Percentiles rank a stretch among this genome's conserved stretches.
phyloP scores from a whole-genome alignment of 2,113 vertebrate species.

The Bos taurus region ARS-UCD2.0 NC_037331.1:103111501-103112000 shows the following conservation, averaged over 20 bases:
- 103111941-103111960: not conserved
- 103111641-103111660: not conserved
- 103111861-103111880: no score
- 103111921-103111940: not conserved
- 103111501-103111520: not conserved
- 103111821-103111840: not conserved
- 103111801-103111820: not conserved
- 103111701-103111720: not conserved
- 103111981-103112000: not conserved
- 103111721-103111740: not conserved
- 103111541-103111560: not conserved
- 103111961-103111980: not conserved
- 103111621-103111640: not conserved
- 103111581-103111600: not conserved
- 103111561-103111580: not conserved
- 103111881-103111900: not conserved
- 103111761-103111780: not conserved
- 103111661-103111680: not conserved
- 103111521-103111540: no score
- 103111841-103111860: not conserved
- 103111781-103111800: not conserved
- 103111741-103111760: not conserved
- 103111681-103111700: not conserved
- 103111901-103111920: not conserved
- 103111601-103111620: not conserved